A percentile compares a stretch with the other conserved stretches of the same genome.
These are phyloP conservation scores for Emys orbicularis DNA, from an alignment of 2,797 vertebrate species.

Conservation along the genomic window DNA sequence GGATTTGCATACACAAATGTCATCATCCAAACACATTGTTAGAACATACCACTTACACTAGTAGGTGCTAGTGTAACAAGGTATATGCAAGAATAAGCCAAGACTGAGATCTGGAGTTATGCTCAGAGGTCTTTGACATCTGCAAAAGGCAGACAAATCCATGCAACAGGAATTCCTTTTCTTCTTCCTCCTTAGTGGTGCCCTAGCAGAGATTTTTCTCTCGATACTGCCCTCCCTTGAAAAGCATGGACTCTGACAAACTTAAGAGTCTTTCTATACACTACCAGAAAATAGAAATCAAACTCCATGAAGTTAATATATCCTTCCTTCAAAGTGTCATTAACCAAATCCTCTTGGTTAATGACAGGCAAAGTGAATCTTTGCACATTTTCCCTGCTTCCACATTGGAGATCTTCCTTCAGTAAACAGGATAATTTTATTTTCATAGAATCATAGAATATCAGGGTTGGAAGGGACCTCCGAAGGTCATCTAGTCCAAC, in stretches of 20 bases:
- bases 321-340: neutral
- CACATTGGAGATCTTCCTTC: neutral
- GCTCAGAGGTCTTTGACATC: neutral
- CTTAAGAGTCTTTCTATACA: neutral
- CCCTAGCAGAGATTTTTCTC: neutral
- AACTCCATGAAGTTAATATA: neutral
- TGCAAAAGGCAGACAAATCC: neutral
- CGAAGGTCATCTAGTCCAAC: too few relatives aligned
- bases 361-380: neutral
- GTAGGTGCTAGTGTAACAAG: neutral
- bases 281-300: neutral
- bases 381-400: neutral
- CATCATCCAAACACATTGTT: too few relatives aligned
- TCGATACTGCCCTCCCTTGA: neutral
- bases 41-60: too few relatives aligned
- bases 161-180: neutral
- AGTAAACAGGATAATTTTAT: neutral
- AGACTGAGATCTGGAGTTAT: neutral
- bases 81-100: neutral
- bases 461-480: too few relatives aligned
- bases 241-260: neutral
- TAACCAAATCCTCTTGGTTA: neutral
- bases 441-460: neutral
- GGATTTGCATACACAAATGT: neutral
- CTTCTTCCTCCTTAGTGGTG: neutral